Evolutionary conservation across 2,888 invertebrate species (phyloP), one percentile per base, ranked within the genome.

Genomic region (Diadegma fenestrale): DNA sequence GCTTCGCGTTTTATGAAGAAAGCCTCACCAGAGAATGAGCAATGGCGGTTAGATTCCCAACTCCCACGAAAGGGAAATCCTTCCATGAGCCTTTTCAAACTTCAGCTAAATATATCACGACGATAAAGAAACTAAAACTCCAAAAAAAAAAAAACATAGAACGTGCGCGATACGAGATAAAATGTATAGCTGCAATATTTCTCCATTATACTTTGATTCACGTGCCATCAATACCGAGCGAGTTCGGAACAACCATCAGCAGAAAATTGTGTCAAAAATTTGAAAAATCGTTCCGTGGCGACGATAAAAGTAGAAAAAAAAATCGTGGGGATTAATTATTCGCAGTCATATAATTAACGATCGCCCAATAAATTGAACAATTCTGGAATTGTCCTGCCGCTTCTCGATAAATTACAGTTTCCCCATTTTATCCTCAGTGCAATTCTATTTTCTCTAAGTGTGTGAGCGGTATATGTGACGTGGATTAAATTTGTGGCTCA

Each of bases 401-500:
- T n/a, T 19, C 17, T 26, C 48, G 64, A n/a, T 71, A 30, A 76
- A 80, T 82, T 68, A 72, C 54, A 73, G 58, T 72, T 37, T 33
- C 7, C 5, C 37, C 48, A 54, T 73, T 58, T 72, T 48, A 14
- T 22, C 12, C 14, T n/a, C 26, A 61, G 22, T 68, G 26, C 45
- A 26, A 66, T 41, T 43, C 51, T 22, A 51, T 58, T 37, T 64
- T 64, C 26, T 30, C 37, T 10, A 48, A n/a, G 54, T 48, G 54
- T 45, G 58, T 37, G 17, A 41, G 43, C n/a, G n/a, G n/a, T 58
- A 43, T 30, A 10, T 33, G 79, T 64, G 45, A 58, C 58, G 43
- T 66, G 82, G 82, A 90, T 90, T 90, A 89, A 89, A 90, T 88
- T 90, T 88, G 90, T 90, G 89, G 90, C 90, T 87, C 90, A 90